Evolutionary conservation across 2,113 vertebrate genomes (phyloP), one percentile per base, ranked within the genome.

Genomic region (Antennarius striatus): DNA sequence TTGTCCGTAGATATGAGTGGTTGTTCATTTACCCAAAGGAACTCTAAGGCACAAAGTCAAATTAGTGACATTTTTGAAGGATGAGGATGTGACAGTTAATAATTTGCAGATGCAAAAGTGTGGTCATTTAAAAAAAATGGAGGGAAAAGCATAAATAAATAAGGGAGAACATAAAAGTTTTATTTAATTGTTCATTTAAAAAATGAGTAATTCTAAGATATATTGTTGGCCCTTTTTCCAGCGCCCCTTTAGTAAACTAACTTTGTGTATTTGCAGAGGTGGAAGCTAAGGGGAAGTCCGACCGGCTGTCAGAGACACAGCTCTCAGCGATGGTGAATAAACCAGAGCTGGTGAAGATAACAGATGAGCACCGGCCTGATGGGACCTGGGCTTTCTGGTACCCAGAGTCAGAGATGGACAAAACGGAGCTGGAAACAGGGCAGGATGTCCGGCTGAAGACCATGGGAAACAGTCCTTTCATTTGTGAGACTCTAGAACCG

Each of bases 341-440:
- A 86, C 62, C 86, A 0, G 93, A 95, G 71, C 86, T 97, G 58
- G 30, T 91, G 39, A 88, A 61, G 10, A 81, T 97, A 46, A 96
- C 94, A 0, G 88, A 91, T 45, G 68, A 64, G 43, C 82, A 94
- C 71, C 62, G 90, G 1, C 94, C 94, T 0, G 22, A 15, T 2
- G 88, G 91, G 22, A 80, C 93, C 0, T 84, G 93, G 69, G 94
- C 93, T 0, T 95, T 97, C 86, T 96, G 95, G 95, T 85, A 94
- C 56, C 88, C 88, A 0, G 95, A 96, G 83, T 60, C 68, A 1
- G 94, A 96, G 71, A 89, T 95, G 91, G 92, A 93, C 30, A 90
- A 84, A 1, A 87, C 91, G 0, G 95, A 97, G 74, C 79, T 97
- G 0, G 93, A 96, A 55, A 68, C 76, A 0, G 95, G 93, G 42